Conservation (phyloP, 2,113 vertebrate genomes). For the Motacilla tschutschensis region DNA sequence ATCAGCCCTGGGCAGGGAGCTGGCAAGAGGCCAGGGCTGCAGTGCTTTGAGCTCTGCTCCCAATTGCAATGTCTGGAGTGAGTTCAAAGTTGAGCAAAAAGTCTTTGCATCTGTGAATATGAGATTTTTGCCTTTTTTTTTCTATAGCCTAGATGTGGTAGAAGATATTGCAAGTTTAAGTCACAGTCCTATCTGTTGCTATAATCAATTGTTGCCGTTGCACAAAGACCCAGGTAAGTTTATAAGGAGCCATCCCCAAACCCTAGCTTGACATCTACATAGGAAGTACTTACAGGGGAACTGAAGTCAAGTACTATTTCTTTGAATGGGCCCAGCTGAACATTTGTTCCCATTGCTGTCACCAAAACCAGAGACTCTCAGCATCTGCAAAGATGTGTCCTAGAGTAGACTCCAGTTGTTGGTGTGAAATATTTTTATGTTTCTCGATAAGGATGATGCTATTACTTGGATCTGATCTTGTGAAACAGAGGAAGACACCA, state of each 20-base stretch:
- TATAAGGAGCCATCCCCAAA: neutral
- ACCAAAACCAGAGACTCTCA: neutral
- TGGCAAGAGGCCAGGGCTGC: neutral
- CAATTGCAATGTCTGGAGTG: neutral
- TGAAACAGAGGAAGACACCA: neutral
- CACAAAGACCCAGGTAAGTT: neutral
- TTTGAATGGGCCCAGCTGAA: neutral
- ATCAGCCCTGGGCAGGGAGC: neutral
- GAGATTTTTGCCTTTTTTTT: neutral
- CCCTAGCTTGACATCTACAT: neutral
- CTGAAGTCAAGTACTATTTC: neutral
- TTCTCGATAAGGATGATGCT: neutral
- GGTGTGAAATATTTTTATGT: neutral
- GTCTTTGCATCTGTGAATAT: neutral
- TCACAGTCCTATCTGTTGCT: neutral
- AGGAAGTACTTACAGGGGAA: neutral
- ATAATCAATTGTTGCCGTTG: neutral
- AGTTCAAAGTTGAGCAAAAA: slow-evolving; percentile 16
- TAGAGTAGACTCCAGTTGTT: neutral
- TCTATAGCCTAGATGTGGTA: neutral
- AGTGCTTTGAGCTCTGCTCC: neutral
- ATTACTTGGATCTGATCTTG: neutral
- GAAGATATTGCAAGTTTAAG: neutral
- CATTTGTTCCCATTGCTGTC: neutral
- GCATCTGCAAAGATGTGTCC: accelerated